Base-by-base conservation (phyloP, 2,888 invertebrate genomes). In the Penaeus monodon region DNA sequence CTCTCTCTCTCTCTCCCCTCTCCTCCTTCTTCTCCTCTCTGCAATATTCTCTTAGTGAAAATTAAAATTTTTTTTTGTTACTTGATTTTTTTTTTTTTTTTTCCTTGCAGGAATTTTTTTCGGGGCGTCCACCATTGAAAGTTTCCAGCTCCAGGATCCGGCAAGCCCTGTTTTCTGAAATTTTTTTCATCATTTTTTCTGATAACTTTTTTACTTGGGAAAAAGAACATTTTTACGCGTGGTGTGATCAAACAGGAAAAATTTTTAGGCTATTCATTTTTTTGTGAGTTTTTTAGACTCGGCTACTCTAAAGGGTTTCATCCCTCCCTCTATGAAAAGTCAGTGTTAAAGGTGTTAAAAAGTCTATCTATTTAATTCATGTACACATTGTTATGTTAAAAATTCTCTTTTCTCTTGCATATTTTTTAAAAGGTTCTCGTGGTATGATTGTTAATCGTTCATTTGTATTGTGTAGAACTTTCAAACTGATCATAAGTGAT, bases 181-280 rank as follows among this genome's bases (percentile, higher is more conserved):
- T n/a, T 96, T 63, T 97, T 98, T 83, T 95, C 97, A 14, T 96
- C 97, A 8, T 93, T 98, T 99, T 98, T 93, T 95, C 97, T 64
- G 99, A 99, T 92, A 98, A 99, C 93, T 99, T 99, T n/a, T n/a
- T n/a, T n/a, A n/a, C n/a, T n/a, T n/a, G n/a, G n/a, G n/a, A n/a
- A n/a, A n/a, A n/a, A n/a, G n/a, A n/a, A n/a, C n/a, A n/a, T n/a
- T n/a, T n/a, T n/a, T n/a, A n/a, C n/a, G n/a, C 94, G 95, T 91
- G 98, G 98, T 0, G 94, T 99, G 82, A 93, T 98, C 12, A 96
- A 97, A 91, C 97, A 98, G 93, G 98, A 99, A 93, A 98, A 99
- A 93, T 96, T 98, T 91, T 93, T 97, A 89, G 96, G 96, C 44
- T 96, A 97, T 91, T 95, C 97, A 44, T 95, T 99, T 81, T 97